A percentile compares a stretch with the other conserved stretches of the same genome.
Conservation (phyloP, 2,888 invertebrate genomes). For the Eristalinus aeneus region DNA sequence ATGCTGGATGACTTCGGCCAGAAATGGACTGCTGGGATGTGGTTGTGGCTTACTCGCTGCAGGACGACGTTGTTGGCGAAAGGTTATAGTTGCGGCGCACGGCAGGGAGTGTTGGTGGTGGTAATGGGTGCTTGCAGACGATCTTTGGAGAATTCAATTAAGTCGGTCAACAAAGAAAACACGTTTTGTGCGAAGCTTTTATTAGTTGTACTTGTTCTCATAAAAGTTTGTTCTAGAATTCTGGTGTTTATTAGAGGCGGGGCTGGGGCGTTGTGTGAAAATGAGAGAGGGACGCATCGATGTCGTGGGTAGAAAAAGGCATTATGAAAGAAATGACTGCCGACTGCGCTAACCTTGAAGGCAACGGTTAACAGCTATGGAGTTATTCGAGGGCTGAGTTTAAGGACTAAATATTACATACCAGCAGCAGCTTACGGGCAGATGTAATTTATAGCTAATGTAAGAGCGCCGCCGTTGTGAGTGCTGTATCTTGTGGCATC, state of each 20-base stretch:
- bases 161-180: conserved; percentile 52
- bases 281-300: background rate
- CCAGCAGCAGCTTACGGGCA: too few species aligned
- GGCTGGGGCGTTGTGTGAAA: background rate
- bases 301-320: too few species aligned
- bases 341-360: too few species aligned
- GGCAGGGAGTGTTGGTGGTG: background rate
- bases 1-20: conserved; percentile 29
- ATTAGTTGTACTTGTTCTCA: conserved; percentile 53
- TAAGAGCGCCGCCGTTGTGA: too few species aligned
- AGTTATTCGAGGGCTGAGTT: too few species aligned
- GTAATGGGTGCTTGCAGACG: conserved; percentile 20
- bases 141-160: conserved; percentile 67
- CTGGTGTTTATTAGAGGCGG: conserved; percentile 33
- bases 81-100: background rate
- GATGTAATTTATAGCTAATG: too few species aligned
- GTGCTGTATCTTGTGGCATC: too few species aligned
- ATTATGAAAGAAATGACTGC: too few species aligned
- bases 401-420: too few species aligned
- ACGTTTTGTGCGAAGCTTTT: conserved; percentile 60
- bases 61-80: background rate
- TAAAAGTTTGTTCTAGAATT: conserved; percentile 53
- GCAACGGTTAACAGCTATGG: too few species aligned
- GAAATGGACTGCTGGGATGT: conserved; percentile 12
- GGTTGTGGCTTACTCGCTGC: background rate